A percentile compares a stretch with the other conserved stretches of the same genome.
Conservation (phyloP, 2,113 vertebrate genomes). For the Pituophis catenifer region DNA sequence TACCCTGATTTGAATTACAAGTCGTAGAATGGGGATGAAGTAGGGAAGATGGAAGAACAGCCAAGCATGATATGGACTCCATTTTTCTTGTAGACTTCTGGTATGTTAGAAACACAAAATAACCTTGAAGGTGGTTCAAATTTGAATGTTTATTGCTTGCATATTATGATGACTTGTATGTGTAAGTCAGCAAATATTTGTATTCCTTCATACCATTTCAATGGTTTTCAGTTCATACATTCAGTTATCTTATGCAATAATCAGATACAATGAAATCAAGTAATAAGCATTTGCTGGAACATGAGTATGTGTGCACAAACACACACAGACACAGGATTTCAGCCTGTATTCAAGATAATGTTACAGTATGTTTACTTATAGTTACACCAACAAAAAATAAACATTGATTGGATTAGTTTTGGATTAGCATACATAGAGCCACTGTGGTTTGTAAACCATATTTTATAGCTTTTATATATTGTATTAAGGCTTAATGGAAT, state of each 20-base stretch:
- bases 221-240: background rate
- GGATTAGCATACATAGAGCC: background rate
- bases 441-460: background rate
- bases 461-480: background rate
- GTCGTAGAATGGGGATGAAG: rapidly evolving
- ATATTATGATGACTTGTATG: background rate
- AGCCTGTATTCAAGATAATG: background rate
- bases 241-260: background rate
- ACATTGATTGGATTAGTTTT: background rate
- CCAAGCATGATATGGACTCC: background rate
- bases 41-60: background rate
- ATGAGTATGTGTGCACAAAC: background rate
- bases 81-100: background rate
- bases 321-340: background rate
- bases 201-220: background rate
- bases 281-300: background rate
- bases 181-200: background rate
- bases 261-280: background rate
- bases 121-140: background rate
- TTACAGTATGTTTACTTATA: background rate
- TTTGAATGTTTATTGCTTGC: background rate
- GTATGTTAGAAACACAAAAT: background rate
- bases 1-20: constrained; percentile 66
- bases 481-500: background rate
- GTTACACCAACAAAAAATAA: background rate